Evolutionary conservation across 2,888 invertebrate genomes (phyloP).

Genomic region (Teinopalpus imperialis): DNA sequence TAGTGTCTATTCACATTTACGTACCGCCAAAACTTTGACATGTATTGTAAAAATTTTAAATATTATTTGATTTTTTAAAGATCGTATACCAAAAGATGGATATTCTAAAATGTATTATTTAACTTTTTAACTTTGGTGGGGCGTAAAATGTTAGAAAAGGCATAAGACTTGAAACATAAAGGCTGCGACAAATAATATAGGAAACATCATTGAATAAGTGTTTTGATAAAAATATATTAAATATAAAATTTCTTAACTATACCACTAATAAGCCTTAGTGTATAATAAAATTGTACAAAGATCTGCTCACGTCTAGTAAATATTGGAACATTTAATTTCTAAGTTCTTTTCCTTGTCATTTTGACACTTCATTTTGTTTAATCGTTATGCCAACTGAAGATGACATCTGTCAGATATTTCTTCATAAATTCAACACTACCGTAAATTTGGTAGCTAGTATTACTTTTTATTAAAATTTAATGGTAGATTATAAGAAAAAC

Average conservation of each 20-base stretch:
- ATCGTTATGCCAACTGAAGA: too few species aligned
- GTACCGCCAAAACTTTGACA: not conserved
- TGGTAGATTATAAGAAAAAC: not conserved
- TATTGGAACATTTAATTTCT: too few species aligned
- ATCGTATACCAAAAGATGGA: too few species aligned
- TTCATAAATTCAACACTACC: too few species aligned
- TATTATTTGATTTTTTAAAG: not conserved
- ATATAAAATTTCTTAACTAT: constrained; percentile 1
- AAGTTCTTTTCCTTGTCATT: too few species aligned
- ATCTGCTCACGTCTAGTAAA: constrained; percentile 14
- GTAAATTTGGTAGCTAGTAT: too few species aligned
- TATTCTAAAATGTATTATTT: too few species aligned
- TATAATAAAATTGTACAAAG: constrained; percentile 13
- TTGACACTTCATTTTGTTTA: too few species aligned
- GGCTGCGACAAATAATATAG: constrained; percentile 9
- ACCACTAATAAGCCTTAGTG: not conserved
- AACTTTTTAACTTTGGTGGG: too few species aligned
- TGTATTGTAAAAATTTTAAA: not conserved
- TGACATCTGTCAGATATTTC: too few species aligned
- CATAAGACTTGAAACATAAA: not conserved
- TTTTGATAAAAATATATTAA: constrained; percentile 20
- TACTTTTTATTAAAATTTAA: not conserved
- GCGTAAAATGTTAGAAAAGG: too few species aligned
- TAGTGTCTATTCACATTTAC: not conserved
- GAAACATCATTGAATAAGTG: not conserved